Evolutionary conservation across 2,113 vertebrate genomes (phyloP).

Genomic region (Fulica atra): DNA sequence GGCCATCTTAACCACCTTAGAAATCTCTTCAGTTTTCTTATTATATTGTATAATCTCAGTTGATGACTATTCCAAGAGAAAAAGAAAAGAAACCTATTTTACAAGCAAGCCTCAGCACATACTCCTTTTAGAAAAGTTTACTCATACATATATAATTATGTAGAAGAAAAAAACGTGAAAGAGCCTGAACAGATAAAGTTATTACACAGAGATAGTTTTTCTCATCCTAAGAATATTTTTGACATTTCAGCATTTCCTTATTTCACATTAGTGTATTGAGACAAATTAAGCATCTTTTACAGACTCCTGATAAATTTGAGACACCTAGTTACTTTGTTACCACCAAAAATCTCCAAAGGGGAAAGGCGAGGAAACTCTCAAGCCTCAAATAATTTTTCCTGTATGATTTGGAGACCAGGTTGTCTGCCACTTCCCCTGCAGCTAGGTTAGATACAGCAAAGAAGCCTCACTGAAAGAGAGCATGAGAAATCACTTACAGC

Average conservation of each 20-base stretch:
- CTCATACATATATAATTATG: neutral
- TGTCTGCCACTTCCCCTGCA: neutral
- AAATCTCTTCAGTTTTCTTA: neutral
- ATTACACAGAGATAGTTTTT: neutral
- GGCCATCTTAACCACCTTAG: neutral
- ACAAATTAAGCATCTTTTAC: neutral
- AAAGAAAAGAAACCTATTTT: neutral
- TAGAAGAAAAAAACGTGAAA: neutral
- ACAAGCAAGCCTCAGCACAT: fast-evolving
- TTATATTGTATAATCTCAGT: neutral
- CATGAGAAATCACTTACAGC: neutral
- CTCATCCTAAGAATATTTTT: neutral
- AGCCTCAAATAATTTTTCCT: neutral
- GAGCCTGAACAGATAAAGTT: neutral
- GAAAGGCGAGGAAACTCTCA: neutral
- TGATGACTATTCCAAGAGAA: neutral
- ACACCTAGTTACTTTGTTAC: neutral
- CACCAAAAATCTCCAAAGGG: neutral
- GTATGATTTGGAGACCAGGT: fast-evolving
- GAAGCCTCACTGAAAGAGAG: neutral
- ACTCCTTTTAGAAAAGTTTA: neutral
- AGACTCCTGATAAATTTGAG: neutral
- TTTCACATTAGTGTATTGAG: neutral
- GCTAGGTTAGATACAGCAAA: neutral
- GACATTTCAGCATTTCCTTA: neutral